Base-by-base conservation (phyloP, 2,797 vertebrate species). In the Brachymystax lenok region DNA sequence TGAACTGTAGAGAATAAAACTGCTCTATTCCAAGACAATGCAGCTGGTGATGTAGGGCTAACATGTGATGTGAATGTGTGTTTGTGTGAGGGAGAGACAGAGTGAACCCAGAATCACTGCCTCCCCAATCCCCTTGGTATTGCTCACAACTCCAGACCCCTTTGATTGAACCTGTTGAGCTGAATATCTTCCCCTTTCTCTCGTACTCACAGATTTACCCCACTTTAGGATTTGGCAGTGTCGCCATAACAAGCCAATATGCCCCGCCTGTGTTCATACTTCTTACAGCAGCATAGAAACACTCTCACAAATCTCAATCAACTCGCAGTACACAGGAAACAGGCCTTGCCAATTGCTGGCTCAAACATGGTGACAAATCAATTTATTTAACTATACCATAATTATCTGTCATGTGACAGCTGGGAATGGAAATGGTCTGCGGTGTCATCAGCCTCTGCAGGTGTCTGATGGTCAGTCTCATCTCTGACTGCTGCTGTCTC, bases 121-220 rank as follows among this genome's bases (percentile, higher is more conserved):
- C 35, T 24, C 14, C 7, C 59, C 6, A 61, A 7, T 24, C 59
- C 19, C 40, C 33, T 50, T 4, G 24, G 68, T 73, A 64, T 74
- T 71, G 68, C 79, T 81, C 76, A 84, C 82, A 83, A 83, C 67
- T 71, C 80, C 83, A 75, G 76, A 77, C 75, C 77, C 40, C 69
- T 52, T 24, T 28, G 5, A 52, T 71, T 82, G 76, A 81, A 80
- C 79, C 61, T 74, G 35, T 35, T 90, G 89, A 90, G 87, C 86
- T 84, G 85, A 87, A 91, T 87, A 88, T 79, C 83, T 82, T 40
- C 50, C 35, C 16, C 40, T 64, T 70, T 77, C 68, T 66, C 71
- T 10, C 71, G 27, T 51, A 74, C 64, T 19, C 40, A 50, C 63
- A 14, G 16, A 40, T 52, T 61, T 63, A 72, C 35, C 72, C 74